A percentile compares a stretch with the other conserved stretches of the same genome.
Evolutionary conservation across 2,113 vertebrate species (phyloP).

Genomic region (Heloderma charlesbogerti): DNA sequence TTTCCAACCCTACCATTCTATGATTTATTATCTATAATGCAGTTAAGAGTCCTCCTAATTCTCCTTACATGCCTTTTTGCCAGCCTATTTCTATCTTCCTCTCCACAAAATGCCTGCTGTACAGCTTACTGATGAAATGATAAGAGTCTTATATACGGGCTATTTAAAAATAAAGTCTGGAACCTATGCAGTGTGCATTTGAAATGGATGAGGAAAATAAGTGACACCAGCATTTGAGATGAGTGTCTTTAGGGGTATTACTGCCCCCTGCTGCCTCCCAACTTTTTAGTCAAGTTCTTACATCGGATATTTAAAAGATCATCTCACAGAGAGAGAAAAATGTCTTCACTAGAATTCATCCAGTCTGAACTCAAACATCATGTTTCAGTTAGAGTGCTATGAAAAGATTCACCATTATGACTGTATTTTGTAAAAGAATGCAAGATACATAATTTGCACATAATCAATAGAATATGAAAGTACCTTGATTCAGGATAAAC

Average conservation of each 20-base stretch:
- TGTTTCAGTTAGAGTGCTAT: background rate
- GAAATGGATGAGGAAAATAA: background rate
- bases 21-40: slow-evolving; percentile 44
- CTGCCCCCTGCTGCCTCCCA: background rate
- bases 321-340: background rate
- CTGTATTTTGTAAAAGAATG: background rate
- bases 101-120: background rate
- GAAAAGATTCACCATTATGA: background rate
- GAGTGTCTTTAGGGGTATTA: background rate
- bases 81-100: slow-evolving; percentile 16
- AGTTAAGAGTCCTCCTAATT: slow-evolving; percentile 51
- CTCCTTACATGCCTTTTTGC: slow-evolving; percentile 8
- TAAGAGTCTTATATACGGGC: background rate
- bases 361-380: background rate
- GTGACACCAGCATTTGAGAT: background rate
- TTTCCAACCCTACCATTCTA: no score
- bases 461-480: slow-evolving; percentile 36
- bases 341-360: background rate
- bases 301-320: background rate
- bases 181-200: background rate
- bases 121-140: background rate
- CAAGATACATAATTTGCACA: slow-evolving; percentile 13
- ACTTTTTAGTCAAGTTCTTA: background rate
- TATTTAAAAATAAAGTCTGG: background rate
- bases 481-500: slow-evolving; percentile 28